A percentile compares a stretch with the other conserved stretches of the same genome.
These are phyloP conservation scores for Penaeus monodon DNA, from an alignment of 2,888 invertebrate genomes.

Conservation along the genomic window DNA sequence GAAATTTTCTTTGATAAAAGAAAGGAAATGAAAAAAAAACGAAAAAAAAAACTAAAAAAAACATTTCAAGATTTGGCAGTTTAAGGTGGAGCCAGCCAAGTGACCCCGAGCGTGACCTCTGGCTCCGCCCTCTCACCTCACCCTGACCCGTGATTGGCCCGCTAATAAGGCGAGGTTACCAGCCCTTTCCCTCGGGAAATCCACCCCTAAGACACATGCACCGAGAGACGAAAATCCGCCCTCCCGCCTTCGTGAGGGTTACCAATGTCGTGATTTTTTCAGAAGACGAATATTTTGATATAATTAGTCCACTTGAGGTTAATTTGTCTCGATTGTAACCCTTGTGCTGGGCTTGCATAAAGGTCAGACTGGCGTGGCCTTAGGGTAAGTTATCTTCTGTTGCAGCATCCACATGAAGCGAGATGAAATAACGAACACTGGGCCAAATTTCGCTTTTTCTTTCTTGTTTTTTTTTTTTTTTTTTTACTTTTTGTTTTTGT, in stretches of 20 bases:
- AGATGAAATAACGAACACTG: no score
- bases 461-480: no score
- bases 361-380: constrained; percentile 2
- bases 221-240: neutral
- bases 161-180: constrained; percentile 7
- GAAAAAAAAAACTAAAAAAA: no score
- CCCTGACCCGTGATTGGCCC: constrained; percentile 17
- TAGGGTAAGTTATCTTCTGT: no score
- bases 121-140: constrained; percentile 13
- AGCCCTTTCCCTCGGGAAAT: neutral
- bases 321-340: neutral
- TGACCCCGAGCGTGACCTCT: neutral
- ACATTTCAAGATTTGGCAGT: no score
- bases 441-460: no score
- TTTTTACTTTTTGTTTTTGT: no score
- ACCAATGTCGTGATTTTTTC: neutral
- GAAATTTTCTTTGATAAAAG: no score
- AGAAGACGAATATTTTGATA: constrained; percentile 3
- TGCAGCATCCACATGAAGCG: no score
- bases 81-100: no score
- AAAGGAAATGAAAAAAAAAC: no score
- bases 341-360: neutral
- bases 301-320: constrained; percentile 9
- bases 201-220: neutral
- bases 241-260: neutral